Conservation (phyloP, 2,888 invertebrate genomes). For the Chironomus tentans region DNA sequence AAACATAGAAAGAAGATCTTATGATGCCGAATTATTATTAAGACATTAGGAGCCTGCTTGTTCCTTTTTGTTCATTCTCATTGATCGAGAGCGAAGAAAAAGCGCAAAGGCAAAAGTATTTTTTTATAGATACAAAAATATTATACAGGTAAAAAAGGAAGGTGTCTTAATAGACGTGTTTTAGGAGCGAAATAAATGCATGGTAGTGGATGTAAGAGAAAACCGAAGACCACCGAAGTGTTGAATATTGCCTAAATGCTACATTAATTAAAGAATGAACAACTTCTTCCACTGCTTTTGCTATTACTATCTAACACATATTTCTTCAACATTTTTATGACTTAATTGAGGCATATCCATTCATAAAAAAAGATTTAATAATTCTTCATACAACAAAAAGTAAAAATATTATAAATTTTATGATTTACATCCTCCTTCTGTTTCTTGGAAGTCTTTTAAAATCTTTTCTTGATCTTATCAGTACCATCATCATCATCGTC, state of each 20-base stretch:
- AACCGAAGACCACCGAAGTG: constrained; percentile 26
- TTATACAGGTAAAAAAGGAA: not conserved
- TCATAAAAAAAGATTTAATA: constrained; percentile 12
- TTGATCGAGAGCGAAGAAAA: not conserved
- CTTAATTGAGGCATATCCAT: not conserved
- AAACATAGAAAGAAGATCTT: not conserved
- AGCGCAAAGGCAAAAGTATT: constrained; percentile 10
- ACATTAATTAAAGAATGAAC: constrained; percentile 18
- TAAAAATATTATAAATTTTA: constrained; percentile 7
- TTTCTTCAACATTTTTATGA: not conserved
- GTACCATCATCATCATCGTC: not conserved
- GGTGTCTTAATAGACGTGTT: constrained; percentile 22
- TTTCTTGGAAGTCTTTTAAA: constrained; percentile 23
- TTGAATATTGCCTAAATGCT: constrained; percentile 22
- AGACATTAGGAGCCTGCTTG: constrained; percentile 17
- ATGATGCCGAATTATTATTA: constrained; percentile 18
- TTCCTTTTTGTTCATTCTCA: not conserved
- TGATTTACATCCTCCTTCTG: constrained; percentile 17
- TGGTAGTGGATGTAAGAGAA: not conserved
- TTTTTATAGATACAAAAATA: not conserved
- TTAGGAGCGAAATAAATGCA: constrained; percentile 10
- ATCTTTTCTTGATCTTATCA: not conserved
- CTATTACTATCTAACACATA: not conserved
- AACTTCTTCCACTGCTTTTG: not conserved
- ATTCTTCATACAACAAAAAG: not conserved